Percentiles rank a stretch among this genome's conserved stretches.
These are phyloP conservation scores for Melitaea athalia DNA, from an alignment of 2,888 invertebrate genomes.

Conservation along the genomic window DNA sequence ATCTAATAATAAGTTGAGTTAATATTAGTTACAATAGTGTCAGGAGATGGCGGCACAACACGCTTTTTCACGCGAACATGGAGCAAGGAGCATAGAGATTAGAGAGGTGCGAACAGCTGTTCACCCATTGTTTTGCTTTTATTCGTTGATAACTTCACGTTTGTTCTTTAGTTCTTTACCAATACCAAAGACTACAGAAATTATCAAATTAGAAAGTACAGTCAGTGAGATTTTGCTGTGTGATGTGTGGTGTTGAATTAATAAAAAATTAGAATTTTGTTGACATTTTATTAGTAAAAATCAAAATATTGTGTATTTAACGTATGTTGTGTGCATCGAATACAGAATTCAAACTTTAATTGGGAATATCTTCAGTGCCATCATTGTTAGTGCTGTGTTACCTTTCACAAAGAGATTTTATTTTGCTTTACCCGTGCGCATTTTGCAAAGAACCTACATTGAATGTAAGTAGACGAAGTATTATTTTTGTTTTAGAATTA, in stretches of 20 bases:
- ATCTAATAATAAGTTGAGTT: constrained; percentile 20
- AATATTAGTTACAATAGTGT: background rate
- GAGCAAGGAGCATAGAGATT: too few relatives aligned
- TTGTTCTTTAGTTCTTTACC: constrained; percentile 44
- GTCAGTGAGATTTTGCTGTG: constrained; percentile 57
- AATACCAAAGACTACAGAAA: constrained; percentile 41
- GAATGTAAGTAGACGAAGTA: constrained; percentile 54
- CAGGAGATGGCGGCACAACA: constrained; percentile 22
- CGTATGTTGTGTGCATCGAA: constrained; percentile 22
- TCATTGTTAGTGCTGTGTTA: constrained; percentile 47
- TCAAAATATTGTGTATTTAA: constrained; percentile 21
- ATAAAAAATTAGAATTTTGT: constrained; percentile 49
- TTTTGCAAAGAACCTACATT: constrained; percentile 49
- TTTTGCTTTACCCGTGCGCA: constrained; percentile 49
- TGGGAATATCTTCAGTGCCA: constrained; percentile 35
- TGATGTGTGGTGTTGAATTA: constrained; percentile 55
- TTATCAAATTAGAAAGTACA: constrained; percentile 41
- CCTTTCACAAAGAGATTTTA: constrained; percentile 69
- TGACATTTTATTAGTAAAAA: constrained; percentile 48
- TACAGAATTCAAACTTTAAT: constrained; percentile 17
- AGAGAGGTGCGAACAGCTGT: constrained; percentile 76
- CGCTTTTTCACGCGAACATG: constrained; percentile 28
- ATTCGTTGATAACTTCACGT: constrained; percentile 62
- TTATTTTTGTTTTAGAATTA: background rate
- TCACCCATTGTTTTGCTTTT: constrained; percentile 56